Base-by-base conservation (phyloP, 2,888 invertebrate species). In the Troilus luridus region DNA sequence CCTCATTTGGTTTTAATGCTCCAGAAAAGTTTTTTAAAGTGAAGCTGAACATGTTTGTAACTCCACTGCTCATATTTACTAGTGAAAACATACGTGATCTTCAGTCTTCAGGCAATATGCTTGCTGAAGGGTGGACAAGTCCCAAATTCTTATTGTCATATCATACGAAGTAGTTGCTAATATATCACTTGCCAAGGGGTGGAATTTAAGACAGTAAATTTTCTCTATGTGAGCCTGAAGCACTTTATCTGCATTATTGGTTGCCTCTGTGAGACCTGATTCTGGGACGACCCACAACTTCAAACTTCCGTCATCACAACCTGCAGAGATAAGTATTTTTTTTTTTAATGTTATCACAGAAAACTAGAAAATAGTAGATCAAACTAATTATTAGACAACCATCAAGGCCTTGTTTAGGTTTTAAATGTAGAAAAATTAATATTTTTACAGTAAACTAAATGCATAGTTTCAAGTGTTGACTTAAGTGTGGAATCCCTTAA, bases 91-190 rank as follows among this genome's bases (percentile, higher is more conserved):
- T 56, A 85, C 91, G 59, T 92, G 92, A 88, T 92, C 92, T 21
- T 92, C 92, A 64, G 91, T 97, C 19, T 95, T 95, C 10, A 98
- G 94, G 1, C 95, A 95, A 92, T 97, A 96, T 92, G 96, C 95
- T 91, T 96, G 96, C 89, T 95, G 95, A 92, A 96, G 95, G 58
- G 95, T 95, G 77, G 94, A 94, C 81, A 98, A 95, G 94, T 98
- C 97, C 98, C 98, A 99, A 77, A 99, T 95, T 94, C 97, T 97
- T 88, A 98, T 96, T 81, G 97, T 97, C 95, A 97, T 97, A 94
- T 99, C 99, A 93, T 98, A 98, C 0, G 98, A 97, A 0, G 98
- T 98, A 0, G 98, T 97, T 0, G 98, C 97, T 72, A 99, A 95
- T 2, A 99, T 95, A 94, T 98, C 97, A 41, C 96, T 95, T 0